Evolutionary conservation across 2,888 invertebrate genomes (phyloP), one percentile per base, ranked within the genome.

Genomic region (Scelioninae gen. 2): DNA sequence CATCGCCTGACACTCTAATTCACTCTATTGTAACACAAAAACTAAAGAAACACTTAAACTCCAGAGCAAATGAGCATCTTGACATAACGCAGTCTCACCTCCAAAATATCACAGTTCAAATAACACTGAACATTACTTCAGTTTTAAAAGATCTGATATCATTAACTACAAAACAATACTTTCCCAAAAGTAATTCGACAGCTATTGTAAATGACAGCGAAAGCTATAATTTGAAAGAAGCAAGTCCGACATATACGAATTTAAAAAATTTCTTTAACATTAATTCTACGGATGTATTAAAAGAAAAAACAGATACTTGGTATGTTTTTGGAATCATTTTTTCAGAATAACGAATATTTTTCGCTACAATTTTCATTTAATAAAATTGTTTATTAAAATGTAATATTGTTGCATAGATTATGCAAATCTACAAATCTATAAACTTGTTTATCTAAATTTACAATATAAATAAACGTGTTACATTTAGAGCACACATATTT

Each of bases 41-140:
- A 63, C 48, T 85, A 0, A 78, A 79, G 0, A 75, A 80, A n/a
- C 78, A 78, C 53, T 72, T 85, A 2, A 39, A 74, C 15, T 74
- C 74, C 1, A 79, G 76, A 63, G 16, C 81, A 5, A 73, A 76
- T n/a, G 73, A 77, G 7, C 74, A 78, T 2, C 58, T 76, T 4
- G 83, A 82, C 50, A 31, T 75, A 1, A 80, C 81, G 1, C 58
- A 74, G 4, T 57, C 70, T 0, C 74, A 73, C 0, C 28, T 82
- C 2, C 78, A 79, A 15, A 79, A 77, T 46, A 78, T 83, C 0
- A 78, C 80, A 10, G 65, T 78, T 9, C 77, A 80, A 63, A 75
- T 85, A 22, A 75, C 79, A 0, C 64, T 78, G 5, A 82, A 85
- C 37, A 60, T 84, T 15, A 82, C 80, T 10, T 75, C 77, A 13